A percentile compares a stretch with the other conserved stretches of the same genome.
Conservation (phyloP, 1,140 invertebrate genomes). For the Danaus melanippus region DNA sequence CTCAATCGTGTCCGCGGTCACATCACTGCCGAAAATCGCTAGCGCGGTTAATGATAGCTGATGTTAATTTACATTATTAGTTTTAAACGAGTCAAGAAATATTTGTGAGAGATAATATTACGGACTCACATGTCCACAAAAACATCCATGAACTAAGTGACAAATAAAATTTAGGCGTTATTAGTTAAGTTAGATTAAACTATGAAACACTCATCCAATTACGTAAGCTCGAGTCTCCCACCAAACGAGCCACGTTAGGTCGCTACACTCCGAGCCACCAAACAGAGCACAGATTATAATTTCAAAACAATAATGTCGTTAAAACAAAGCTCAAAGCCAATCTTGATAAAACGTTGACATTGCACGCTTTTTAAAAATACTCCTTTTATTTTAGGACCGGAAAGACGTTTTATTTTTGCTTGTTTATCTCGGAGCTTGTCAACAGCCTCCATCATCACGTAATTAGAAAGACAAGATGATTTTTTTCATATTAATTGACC, state of each 20-base stretch:
- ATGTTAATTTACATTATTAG: conserved; percentile 17
- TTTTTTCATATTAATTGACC: conserved; percentile 52
- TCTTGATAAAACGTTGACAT: conserved; percentile 40
- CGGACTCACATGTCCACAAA: too few relatives aligned
- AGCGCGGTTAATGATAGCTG: conserved; percentile 11
- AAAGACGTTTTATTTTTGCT: conserved; percentile 48
- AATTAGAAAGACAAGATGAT: conserved; percentile 53
- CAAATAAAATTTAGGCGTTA: too few relatives aligned
- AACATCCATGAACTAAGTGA: too few relatives aligned
- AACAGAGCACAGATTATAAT: too few relatives aligned
- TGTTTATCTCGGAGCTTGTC: conserved; percentile 53
- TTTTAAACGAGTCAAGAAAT: too few relatives aligned
- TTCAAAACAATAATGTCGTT: too few relatives aligned
- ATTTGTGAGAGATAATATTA: too few relatives aligned
- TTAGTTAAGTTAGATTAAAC: too few relatives aligned
- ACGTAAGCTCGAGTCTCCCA: too few relatives aligned
- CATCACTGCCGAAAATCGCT: conserved; percentile 10
- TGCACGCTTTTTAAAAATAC: conserved; percentile 33
- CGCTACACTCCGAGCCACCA: too few relatives aligned
- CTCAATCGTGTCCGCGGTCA: conserved; percentile 11
- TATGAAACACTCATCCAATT: too few relatives aligned
- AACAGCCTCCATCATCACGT: conserved; percentile 49
- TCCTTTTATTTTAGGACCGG: conserved; percentile 31
- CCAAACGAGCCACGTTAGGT: too few relatives aligned
- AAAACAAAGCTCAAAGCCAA: conserved; percentile 18